These are phyloP conservation scores for Rhagophthalmus giganteus DNA, from an alignment of 2,888 invertebrate genomes.

Conservation along the genomic window DNA sequence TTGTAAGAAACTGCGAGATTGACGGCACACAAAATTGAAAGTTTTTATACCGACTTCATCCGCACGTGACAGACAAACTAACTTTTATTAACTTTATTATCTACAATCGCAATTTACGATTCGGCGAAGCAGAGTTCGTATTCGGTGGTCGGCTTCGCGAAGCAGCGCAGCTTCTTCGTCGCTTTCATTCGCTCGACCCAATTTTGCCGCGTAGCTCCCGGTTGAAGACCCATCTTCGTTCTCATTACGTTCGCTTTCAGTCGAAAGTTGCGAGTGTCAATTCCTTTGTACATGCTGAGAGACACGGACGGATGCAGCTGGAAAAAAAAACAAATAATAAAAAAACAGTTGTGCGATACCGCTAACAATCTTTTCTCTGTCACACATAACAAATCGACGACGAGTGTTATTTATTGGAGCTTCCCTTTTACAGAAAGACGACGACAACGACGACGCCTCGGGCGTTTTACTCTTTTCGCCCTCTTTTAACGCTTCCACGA, in stretches of 20 bases:
- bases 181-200: conserved; percentile 39
- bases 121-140: conserved; percentile 10
- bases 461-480: conserved; percentile 2
- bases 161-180: conserved; percentile 39
- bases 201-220: conserved; percentile 36
- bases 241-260: conserved; percentile 43
- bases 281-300: conserved; percentile 39
- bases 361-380: conserved; percentile 7
- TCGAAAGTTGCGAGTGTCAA: conserved; percentile 41
- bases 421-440: conserved; percentile 12
- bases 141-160: conserved; percentile 8
- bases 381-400: conserved; percentile 21
- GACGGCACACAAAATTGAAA: conserved; percentile 44
- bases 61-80: conserved; percentile 25
- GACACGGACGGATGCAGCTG: conserved; percentile 43
- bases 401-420: conserved; percentile 19
- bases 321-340: conserved; percentile 34
- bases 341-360: conserved; percentile 4
- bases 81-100: conserved; percentile 6
- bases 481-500: background rate
- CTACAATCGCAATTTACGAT: conserved; percentile 2
- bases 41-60: conserved; percentile 35
- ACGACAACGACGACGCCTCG: no score
- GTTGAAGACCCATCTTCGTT: conserved; percentile 38
- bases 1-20: conserved; percentile 40